phyloP scores from a whole-genome alignment of 2,888 invertebrate genomes.

The Gymnosoma rotundatum region DNA sequence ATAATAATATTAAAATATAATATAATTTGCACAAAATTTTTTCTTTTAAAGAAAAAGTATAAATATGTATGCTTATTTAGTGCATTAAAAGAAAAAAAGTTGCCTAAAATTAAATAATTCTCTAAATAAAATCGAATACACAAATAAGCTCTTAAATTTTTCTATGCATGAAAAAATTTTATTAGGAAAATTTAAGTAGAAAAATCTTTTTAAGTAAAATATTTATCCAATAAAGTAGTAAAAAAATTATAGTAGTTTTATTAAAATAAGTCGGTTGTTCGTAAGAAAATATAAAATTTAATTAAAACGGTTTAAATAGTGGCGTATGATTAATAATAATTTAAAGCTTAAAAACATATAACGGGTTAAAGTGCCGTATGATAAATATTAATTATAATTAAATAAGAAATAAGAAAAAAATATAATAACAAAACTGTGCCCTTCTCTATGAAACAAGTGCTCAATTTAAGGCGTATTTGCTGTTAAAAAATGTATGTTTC shows the following conservation, averaged over 20 bases:
- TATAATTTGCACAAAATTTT: constrained; percentile 1
- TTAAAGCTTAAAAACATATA: not conserved
- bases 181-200: constrained; percentile 4
- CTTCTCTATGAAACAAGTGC: not conserved
- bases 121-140: not conserved
- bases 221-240: not conserved
- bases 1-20: constrained; percentile 9
- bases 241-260: constrained; percentile 1
- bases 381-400: constrained; percentile 1
- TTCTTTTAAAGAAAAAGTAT: not conserved
- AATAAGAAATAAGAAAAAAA: not conserved
- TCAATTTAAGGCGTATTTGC: constrained; percentile 33
- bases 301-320: not conserved
- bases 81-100: not conserved
- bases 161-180: constrained; percentile 1
- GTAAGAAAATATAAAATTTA: not conserved
- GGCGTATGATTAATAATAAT: constrained; percentile 35
- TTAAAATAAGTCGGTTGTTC: not conserved
- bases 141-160: not conserved
- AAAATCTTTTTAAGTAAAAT: not conserved
- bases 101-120: not conserved
- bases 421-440: not conserved
- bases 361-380: constrained; percentile 15
- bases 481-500: constrained; percentile 32
- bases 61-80: not conserved